Base-by-base conservation (phyloP, 2,888 invertebrate species). In the Diabrotica balteata region DNA sequence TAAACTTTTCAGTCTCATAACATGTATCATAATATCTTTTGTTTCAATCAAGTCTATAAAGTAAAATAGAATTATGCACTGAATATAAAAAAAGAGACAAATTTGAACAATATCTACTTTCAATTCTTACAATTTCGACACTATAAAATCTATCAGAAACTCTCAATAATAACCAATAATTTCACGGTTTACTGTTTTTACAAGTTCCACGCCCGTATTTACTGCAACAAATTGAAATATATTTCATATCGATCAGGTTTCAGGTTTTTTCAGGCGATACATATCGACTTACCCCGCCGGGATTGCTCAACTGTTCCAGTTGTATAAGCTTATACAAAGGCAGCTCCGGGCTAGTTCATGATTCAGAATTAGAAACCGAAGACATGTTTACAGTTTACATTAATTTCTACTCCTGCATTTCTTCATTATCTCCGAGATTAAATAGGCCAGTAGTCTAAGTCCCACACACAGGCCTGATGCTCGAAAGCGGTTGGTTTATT, bases 371-470 rank as follows among this genome's bases (percentile, higher is more conserved):
- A 76, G 77, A 77, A 77, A 77, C 74, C 75, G 70, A 75, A 72
- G 72, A 76, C 76, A 73, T 72, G 74, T 74, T 75, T 72, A 70
- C 70, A 73, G 74, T 73, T 75, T 72, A 71, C 71, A 75, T 74
- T 77, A 75, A 78, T 77, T 76, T 76, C 79, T 75, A 76, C 78
- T 78, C 78, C 77, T 78, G 78, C 78, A 77, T 78, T 76, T 75
- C 74, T 60, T 52, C 53, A 45, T 61, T 59, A 49, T 9, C 10
- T 10, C 47, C 2, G 47, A 32, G 32, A 32, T 32, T 32, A 32
- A 32, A 32, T 32, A 32, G 32, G 32, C 32, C 32, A 32, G 32
- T 32, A 32, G 32, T 32, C 32, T 32, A 5, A 32, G 32, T 32
- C 32, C 32, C 32, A 32, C 32, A 32, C 32, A 32, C 32, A 32